phyloP scores from a whole-genome alignment of 2,113 vertebrate species.

The Henicopernis longicauda region DNA sequence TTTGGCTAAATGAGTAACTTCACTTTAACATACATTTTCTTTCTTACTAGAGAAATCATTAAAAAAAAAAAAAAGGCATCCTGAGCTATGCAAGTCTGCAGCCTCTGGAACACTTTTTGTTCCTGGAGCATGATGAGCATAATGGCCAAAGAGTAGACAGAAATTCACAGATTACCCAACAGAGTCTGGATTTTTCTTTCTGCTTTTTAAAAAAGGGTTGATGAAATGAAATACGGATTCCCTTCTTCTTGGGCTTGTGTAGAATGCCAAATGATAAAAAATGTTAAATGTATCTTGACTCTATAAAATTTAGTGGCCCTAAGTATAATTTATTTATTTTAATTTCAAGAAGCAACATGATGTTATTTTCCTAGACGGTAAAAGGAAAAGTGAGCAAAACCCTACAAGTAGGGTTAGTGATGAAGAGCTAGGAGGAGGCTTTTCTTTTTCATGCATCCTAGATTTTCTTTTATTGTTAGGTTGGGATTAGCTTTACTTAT shows the following conservation, averaged over 20 bases:
- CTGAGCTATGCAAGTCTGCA: neutral
- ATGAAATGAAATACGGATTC: neutral
- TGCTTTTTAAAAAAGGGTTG: neutral
- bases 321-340: neutral
- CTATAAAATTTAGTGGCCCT: neutral
- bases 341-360: neutral
- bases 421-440: neutral
- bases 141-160: neutral
- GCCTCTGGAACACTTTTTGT: neutral
- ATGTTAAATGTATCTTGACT: neutral
- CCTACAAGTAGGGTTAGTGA: neutral
- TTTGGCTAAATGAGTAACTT: neutral
- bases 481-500: constrained; percentile 85
- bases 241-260: neutral
- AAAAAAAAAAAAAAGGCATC: neutral
- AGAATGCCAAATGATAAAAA: neutral
- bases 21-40: neutral
- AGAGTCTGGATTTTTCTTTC: neutral
- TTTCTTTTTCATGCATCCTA: neutral
- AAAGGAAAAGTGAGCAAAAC: neutral
- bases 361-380: neutral
- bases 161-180: neutral
- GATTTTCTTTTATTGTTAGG: constrained; percentile 49
- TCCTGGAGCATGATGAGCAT: neutral
- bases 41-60: neutral